phyloP scores from a whole-genome alignment of 2,113 vertebrate species.

The Pterocles orientalis region DNA sequence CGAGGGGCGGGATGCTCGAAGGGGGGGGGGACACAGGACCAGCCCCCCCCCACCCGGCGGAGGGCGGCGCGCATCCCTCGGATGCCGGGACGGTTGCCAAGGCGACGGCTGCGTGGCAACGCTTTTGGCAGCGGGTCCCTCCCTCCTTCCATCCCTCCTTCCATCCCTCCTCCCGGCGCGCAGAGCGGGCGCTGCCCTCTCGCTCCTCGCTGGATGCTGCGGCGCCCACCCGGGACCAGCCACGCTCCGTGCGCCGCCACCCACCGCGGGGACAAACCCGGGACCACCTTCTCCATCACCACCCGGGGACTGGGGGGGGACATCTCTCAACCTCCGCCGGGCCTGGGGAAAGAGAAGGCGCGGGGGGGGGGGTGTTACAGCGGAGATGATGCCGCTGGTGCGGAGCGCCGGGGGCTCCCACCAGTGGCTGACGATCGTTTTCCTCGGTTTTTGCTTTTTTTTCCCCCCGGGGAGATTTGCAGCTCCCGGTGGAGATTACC shows the following conservation, averaged over 20 bases:
- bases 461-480: constrained; percentile 90
- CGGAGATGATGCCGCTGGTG: constrained; percentile 87
- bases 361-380: neutral
- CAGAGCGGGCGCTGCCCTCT: constrained; percentile 81
- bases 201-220: constrained; percentile 93
- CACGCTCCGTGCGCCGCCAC: constrained; percentile 67
- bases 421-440: constrained; percentile 90
- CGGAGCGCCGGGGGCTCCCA: constrained; percentile 92
- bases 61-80: neutral
- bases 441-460: constrained; percentile 94
- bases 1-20: too few relatives aligned
- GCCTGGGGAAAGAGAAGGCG: too few relatives aligned
- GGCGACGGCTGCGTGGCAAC: constrained; percentile 99
- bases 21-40: too few relatives aligned
- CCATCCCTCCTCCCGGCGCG: constrained; percentile 34
- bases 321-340: too few relatives aligned
- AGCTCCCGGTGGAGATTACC: constrained; percentile 92
- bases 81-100: constrained; percentile 90
- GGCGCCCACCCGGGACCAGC: constrained; percentile 86
- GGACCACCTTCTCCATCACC: too few relatives aligned
- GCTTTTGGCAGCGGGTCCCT: constrained; percentile 91
- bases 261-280: neutral
- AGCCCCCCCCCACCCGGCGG: too few relatives aligned
- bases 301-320: too few relatives aligned
- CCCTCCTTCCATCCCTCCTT: neutral